Conservation (phyloP, 2,797 vertebrate species). For the Hippocampus kuda region DNA sequence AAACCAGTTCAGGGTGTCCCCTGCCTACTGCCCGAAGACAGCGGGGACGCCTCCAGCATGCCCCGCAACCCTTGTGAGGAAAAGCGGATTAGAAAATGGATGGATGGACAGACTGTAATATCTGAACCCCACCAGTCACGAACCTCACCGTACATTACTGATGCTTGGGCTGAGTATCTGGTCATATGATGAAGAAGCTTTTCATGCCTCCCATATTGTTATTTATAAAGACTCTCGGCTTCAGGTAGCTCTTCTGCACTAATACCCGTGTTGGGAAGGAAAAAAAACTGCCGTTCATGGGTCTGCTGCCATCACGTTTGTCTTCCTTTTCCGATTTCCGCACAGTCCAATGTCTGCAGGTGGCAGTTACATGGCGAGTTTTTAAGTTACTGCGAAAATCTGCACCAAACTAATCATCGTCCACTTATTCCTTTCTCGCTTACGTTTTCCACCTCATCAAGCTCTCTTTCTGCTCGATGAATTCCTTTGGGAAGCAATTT, state of each 20-base stretch:
- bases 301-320: conserved; percentile 63
- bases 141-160: neutral
- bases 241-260: conserved; percentile 44
- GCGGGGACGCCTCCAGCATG: too few species aligned
- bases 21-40: too few species aligned
- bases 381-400: conserved; percentile 30
- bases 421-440: neutral
- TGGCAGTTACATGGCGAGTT: conserved; percentile 25
- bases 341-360: conserved; percentile 49
- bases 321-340: conserved; percentile 56
- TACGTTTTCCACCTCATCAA: neutral
- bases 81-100: too few species aligned
- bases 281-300: conserved; percentile 55
- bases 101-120: too few species aligned
- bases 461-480: conserved; percentile 2
- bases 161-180: neutral
- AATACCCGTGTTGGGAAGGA: conserved; percentile 38
- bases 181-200: neutral
- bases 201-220: conserved; percentile 7
- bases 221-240: conserved; percentile 47
- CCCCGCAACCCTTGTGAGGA: too few species aligned
- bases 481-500: conserved; percentile 41
- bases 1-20: too few species aligned
- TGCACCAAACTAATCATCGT: conserved; percentile 11
- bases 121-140: too few species aligned